Conservation (phyloP, 53 echinoderm and acorn worm genomes). For the Holothuria leucospilota region DNA sequence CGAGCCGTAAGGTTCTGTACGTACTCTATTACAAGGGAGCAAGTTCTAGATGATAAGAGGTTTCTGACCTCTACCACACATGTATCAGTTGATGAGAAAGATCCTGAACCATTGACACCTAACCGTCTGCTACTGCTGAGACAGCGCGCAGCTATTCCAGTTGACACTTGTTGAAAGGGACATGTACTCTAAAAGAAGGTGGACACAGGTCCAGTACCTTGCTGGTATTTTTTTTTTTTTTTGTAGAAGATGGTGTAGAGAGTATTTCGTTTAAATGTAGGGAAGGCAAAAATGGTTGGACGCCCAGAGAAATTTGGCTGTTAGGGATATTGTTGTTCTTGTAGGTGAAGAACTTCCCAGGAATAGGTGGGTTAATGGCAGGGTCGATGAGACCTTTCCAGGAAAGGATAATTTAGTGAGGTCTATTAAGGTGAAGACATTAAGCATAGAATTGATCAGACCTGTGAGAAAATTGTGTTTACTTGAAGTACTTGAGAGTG, state of each 20-base stretch:
- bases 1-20: constrained; percentile 43
- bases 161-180: too few relatives aligned
- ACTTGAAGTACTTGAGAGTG: too few relatives aligned
- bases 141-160: not conserved
- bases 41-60: constrained; percentile 54
- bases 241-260: too few relatives aligned
- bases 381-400: constrained; percentile 41
- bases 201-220: too few relatives aligned
- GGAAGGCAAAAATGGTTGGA: too few relatives aligned
- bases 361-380: constrained; percentile 34
- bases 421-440: constrained; percentile 43
- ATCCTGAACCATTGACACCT: constrained; percentile 68
- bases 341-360: constrained; percentile 36
- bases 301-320: too few relatives aligned
- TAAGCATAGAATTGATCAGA: too few relatives aligned
- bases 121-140: constrained; percentile 72
- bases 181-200: too few relatives aligned
- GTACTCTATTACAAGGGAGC: constrained; percentile 50
- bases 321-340: constrained; percentile 55
- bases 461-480: too few relatives aligned
- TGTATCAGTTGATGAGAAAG: constrained; percentile 60
- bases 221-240: too few relatives aligned
- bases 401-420: constrained; percentile 56
- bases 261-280: too few relatives aligned
- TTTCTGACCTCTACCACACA: constrained; percentile 66